Evolutionary conservation across 2,888 invertebrate species (phyloP).

Genomic region (Gastracanthus pulcherrimus): DNA sequence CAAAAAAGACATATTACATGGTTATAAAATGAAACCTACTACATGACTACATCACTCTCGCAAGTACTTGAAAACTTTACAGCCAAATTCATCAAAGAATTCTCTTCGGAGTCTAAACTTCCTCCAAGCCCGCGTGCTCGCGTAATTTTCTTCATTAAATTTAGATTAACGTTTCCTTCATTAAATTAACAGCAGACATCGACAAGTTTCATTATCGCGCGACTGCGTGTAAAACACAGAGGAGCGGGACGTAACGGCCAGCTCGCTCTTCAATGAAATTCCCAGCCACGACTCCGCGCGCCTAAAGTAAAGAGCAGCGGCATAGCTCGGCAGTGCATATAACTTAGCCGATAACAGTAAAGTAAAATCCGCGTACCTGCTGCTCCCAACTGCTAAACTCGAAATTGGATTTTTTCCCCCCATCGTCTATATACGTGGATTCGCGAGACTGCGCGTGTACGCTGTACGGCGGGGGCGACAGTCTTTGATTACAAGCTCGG

Average conservation of each 20-base stretch:
- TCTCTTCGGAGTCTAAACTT: not conserved
- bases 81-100: not conserved
- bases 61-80: not conserved
- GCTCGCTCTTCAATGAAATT: not conserved
- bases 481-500: not conserved
- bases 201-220: no score
- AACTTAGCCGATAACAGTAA: not conserved
- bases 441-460: not conserved
- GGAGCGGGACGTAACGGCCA: no score
- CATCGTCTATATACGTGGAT: not conserved
- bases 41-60: not conserved
- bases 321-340: no score
- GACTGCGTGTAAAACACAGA: no score
- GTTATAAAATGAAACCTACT: not conserved
- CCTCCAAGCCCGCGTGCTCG: no score
- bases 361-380: not conserved
- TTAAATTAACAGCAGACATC: not conserved
- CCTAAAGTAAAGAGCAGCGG: no score
- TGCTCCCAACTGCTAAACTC: not conserved
- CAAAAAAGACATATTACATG: no score
- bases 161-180: not conserved
- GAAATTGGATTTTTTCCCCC: slow-evolving; percentile 42
- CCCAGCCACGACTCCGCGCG: not conserved
- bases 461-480: not conserved
- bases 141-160: not conserved